A percentile compares a stretch with the other conserved stretches of the same genome.
Evolutionary conservation across 2,113 vertebrate genomes (phyloP).

Genomic region (Nansenia antarctica): DNA sequence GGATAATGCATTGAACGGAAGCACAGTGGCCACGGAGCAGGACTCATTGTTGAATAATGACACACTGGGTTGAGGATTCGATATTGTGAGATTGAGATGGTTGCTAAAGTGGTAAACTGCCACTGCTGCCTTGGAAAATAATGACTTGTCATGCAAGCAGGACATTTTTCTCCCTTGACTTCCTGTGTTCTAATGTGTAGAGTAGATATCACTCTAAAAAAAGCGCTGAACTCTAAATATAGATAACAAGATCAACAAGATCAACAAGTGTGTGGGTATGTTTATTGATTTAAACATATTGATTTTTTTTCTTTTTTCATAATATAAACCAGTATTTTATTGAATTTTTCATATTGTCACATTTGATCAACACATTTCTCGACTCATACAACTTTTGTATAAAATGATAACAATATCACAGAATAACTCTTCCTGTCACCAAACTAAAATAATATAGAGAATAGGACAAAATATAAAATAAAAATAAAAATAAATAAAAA

Average conservation of each 20-base stretch:
- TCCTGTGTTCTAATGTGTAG: background rate
- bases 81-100: background rate
- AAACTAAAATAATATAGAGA: too few species aligned
- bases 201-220: background rate
- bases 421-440: too few species aligned
- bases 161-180: background rate
- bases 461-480: too few species aligned
- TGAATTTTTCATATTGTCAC: too few species aligned
- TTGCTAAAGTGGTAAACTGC: background rate
- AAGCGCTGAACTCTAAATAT: background rate
- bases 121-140: background rate
- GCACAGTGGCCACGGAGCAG: background rate
- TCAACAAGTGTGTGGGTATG: background rate
- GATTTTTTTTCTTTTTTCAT: too few species aligned
- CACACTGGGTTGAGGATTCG: background rate
- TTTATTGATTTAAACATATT: background rate
- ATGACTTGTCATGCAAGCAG: background rate
- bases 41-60: background rate
- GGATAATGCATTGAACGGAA: background rate
- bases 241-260: background rate
- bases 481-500: too few species aligned
- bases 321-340: too few species aligned
- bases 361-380: too few species aligned
- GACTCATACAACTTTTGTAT: too few species aligned
- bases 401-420: background rate